Base-by-base conservation (phyloP, 37 sponge, comb jelly and placozoan species). In the Cliona cf. orientalis region DNA sequence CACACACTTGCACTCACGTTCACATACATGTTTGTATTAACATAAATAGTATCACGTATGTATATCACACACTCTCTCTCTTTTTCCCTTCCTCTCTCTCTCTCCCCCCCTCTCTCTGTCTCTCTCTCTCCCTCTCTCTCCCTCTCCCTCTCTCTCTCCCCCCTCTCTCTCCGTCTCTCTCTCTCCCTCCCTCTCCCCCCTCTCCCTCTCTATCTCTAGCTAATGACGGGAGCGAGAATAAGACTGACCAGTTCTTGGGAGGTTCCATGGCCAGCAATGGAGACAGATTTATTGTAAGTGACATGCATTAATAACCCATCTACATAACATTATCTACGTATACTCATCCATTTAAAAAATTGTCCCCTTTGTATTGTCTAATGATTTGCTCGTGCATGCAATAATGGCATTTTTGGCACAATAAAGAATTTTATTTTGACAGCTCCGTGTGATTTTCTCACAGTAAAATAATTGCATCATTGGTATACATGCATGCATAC, bases 211-310 rank as follows among this genome's bases (percentile, higher is more conserved):
- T 3, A 22, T 29, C 64, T 41, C 2, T 0, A 42, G 29, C n/a
- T 42, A 38, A 63, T 57, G 28, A 22, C 37, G 58, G 39, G 39
- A 25, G 12, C 39, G 88, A 87, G 56, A n/a, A 60, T 12, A 87
- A 87, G 61, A 19, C 33, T 21, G 42, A 42, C 2, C 89, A 89
- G 83, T 78, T 89, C 28, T 72, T 89, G 32, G 89, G 89, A 44
- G 83, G 61, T 25, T 53, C 70, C 25, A 78, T 89, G 83, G 82
- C 76, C 39, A 82, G 68, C 44, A 28, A 53, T 25, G 46, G 40
- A 43, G 75, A 35, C 49, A 28, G 14, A 31, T 80, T 88, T 68
- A 64, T 81, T n/a, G 88, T 88, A 75, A 81, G 88, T 62, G 9
- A 42, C n/a, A n/a, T n/a, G 3, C 3, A 42, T 9, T 9, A 23